Base-by-base conservation (phyloP, 1,140 invertebrate genomes). In the Sycophaga agraensis region DNA sequence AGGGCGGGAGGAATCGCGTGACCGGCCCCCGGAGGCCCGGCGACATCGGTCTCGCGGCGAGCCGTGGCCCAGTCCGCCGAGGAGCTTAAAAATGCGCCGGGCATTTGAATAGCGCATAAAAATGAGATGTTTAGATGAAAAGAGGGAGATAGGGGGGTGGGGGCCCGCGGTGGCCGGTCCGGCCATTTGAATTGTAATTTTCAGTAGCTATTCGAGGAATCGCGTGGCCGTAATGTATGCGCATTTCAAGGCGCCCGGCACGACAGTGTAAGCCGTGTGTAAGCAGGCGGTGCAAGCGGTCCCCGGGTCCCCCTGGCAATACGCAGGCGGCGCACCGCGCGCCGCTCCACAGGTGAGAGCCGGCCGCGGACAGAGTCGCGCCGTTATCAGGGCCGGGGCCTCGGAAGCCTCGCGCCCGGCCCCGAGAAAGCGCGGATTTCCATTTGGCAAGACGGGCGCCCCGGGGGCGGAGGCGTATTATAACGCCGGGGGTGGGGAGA, bases 101-200 rank as follows among this genome's bases (percentile, higher is more conserved):
- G 73, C 76, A 79, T 79, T 80, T 77, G 70, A 79, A 76, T 75
- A 71, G 72, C 68, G 77, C 75, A 78, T 79, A 77, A 79, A 79
- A 79, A 79, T 79, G 77, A 77, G 76, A 78, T 75, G 75, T 79
- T 78, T 75, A 78, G 77, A 79, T 79, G 73, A 77, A 77, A 78
- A 79, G 75, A 76, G 75, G 72, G 59, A 72, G 78, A 79, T 79
- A 77, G 56, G 56, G 59, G 51, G 61, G 66, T 55, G 66, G 55
- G 66, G 63, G 66, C 63, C 64, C 60, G 65, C 69, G 70, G 68
- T 19, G 70, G 66, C 69, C 64, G 66, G 70, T 21, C 63, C 51
- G 70, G 71, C 69, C 69, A 77, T 80, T 79, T 78, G 79, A 79
- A 80, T 80, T 79, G 78, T 79, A 79, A 79, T 80, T 80, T 79